A percentile compares a stretch with the other conserved stretches of the same genome.
phyloP scores from a whole-genome alignment of 2,797 vertebrate genomes.

The Knipowitschia caucasica region DNA sequence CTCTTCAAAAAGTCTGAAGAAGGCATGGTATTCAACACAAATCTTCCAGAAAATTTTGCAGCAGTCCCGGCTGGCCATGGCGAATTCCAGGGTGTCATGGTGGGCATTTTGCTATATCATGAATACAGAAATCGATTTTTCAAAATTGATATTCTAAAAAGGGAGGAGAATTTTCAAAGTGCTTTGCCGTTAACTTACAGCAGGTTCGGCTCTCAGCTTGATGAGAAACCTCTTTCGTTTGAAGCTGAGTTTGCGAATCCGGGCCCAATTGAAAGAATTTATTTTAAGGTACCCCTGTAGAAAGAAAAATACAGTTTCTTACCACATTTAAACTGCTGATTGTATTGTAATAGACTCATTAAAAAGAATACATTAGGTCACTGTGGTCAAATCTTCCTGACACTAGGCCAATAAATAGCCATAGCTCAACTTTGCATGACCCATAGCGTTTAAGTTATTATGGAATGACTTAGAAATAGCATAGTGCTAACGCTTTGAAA shows the following conservation, averaged over 20 bases:
- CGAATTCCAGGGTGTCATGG: slow-evolving; percentile 95
- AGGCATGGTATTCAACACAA: slow-evolving; percentile 97
- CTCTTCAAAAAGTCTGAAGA: slow-evolving; percentile 97
- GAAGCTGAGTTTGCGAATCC: slow-evolving; percentile 97
- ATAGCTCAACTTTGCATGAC: not conserved
- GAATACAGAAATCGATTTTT: not conserved
- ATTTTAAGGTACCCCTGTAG: slow-evolving; percentile 94
- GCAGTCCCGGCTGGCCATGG: slow-evolving; percentile 94
- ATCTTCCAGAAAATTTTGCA: slow-evolving; percentile 99
- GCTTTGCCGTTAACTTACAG: slow-evolving; percentile 76
- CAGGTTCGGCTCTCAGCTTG: slow-evolving; percentile 88
- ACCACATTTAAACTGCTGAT: not conserved
- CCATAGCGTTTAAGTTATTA: not conserved
- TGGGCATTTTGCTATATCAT: slow-evolving; percentile 61
- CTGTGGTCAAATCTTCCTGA: not conserved
- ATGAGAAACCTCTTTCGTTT: slow-evolving; percentile 96
- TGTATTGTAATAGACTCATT: too few relatives aligned
- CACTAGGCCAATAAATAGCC: not conserved
- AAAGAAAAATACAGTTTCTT: not conserved
- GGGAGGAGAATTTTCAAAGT: not conserved
- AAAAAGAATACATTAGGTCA: too few relatives aligned
- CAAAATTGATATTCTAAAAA: not conserved
- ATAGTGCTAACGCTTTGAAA: not conserved
- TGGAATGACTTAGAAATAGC: not conserved
- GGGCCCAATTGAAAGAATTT: slow-evolving; percentile 97